Evolutionary conservation across 2,888 invertebrate genomes (phyloP).

Genomic region (Antheraea yamamai): DNA sequence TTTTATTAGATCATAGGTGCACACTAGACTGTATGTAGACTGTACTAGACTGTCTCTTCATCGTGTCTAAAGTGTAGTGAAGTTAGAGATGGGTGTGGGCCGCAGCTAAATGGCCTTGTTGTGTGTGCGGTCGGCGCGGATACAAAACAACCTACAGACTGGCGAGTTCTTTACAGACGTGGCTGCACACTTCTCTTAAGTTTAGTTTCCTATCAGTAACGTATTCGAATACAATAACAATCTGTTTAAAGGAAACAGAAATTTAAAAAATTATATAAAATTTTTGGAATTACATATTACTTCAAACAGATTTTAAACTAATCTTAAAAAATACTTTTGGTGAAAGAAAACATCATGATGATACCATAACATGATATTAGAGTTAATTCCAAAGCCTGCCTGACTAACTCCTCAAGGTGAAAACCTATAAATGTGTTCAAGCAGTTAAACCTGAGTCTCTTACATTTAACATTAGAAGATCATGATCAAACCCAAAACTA

Average conservation of each 20-base stretch:
- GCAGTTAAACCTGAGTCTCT: too few relatives aligned
- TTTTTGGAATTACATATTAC: background rate
- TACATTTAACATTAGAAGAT: too few relatives aligned
- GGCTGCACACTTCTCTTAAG: background rate
- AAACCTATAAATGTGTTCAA: too few relatives aligned
- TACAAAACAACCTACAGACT: constrained; percentile 36
- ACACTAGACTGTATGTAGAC: background rate
- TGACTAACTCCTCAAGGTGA: too few relatives aligned
- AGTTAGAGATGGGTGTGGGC: constrained; percentile 41
- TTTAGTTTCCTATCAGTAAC: background rate
- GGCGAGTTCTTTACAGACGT: background rate
- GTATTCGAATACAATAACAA: background rate
- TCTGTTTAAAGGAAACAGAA: background rate
- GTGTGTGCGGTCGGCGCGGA: constrained; percentile 43
- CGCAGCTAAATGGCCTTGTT: constrained; percentile 62
- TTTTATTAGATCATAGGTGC: background rate
- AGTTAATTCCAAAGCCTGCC: too few relatives aligned
- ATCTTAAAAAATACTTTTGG: too few relatives aligned
- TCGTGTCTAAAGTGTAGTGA: background rate
- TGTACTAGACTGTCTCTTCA: too few relatives aligned
- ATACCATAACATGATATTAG: too few relatives aligned
- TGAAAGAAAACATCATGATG: too few relatives aligned
- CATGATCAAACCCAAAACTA: too few relatives aligned
- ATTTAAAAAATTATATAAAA: background rate
- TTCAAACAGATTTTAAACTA: background rate